Base-by-base conservation (phyloP, 2,797 vertebrate genomes). In the Enoplosus armatus region DNA sequence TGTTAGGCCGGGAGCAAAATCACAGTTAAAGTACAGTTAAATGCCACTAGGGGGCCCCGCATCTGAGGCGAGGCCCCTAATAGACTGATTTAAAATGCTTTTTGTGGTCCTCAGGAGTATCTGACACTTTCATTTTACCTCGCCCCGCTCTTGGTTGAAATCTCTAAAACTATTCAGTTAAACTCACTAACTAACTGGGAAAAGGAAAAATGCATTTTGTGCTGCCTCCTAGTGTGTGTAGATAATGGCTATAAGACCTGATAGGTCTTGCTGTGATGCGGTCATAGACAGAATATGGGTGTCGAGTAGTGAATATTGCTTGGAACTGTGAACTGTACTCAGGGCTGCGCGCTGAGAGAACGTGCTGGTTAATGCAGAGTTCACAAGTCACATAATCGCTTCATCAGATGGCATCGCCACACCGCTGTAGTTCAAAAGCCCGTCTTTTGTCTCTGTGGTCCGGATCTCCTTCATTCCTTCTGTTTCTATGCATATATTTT, bases 31-130 rank as follows among this genome's bases (percentile, higher is more conserved):
- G 53, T 80, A 20, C 54, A 45, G 45, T 14, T 29, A 63, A 27
- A 15, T 63, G 62, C 68, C 85, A 80, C 76, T 82, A 80, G 76
- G 35, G 78, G 86, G 78, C 82, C 31, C 31, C 14, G 12, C 33
- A 37, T 86, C 48, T 77, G 65, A 71, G 22, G 4, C 16, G 1
- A 68, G 29, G 63, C 0, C 55, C 59, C 31, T 31, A 33, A 6
- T 70, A 29, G 5, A 35, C 39, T 35, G 18, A 79, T 77, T 71
- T 70, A 27, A 79, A 83, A 70, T 50, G 41, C 43, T 84, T 76
- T 77, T 69, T 77, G 54, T 65, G 63, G 31, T 45, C 24, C 47
- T 77, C 51, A 1, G 18, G 60, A 70, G 55, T 24, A 68, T 61
- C 59, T 47, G 12, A 12, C 26, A 50, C 43, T 77, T 59, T 64